Base-by-base conservation (phyloP, 2,113 vertebrate genomes). In the Platycercus adscitus region DNA sequence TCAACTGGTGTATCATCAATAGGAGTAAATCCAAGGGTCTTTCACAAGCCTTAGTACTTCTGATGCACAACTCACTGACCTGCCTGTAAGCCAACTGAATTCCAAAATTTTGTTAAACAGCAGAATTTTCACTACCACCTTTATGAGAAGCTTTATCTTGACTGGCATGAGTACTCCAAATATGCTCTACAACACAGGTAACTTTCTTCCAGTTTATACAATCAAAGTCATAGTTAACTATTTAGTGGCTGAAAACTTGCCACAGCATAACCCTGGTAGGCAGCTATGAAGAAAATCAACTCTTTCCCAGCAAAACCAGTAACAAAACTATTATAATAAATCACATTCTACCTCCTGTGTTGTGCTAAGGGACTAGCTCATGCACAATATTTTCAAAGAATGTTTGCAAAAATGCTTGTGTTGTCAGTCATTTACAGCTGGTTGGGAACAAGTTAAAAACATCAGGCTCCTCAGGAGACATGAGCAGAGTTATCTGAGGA, bases 341-440 rank as follows among this genome's bases (percentile, higher is more conserved):
- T 96, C 88, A 92, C 88, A 79, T 92, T 79, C 60, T 91, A 58
- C 55, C 68, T 31, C 29, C 55, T 76, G 44, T 91, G 58, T 68
- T 86, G 64, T 89, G 84, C 24, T 93, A 96, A 94, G 82, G 94
- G 72, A 96, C 93, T 68, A 96, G 77, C 60, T 93, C 88, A 95
- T 82, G 79, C 80, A 93, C 60, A 88, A 60, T 87, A 86, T 91
- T 96, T 93, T 96, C 70, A 93, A 97, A 91, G 56, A 87, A 56
- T 90, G 49, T 92, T 95, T 96, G 91, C 53, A 81, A 91, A 96
- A 96, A 93, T 71, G 64, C 81, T 37, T 81, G 80, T 63, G 65
- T 88, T 93, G 85, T 95, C 92, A 96, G 88, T 61, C 86, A 95
- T 91, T 94, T 78, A 78, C 21, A 81, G 8, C 29, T 64, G 49